Evolutionary conservation across 2,888 invertebrate genomes (phyloP).

Genomic region (Leucophenga maculata): DNA sequence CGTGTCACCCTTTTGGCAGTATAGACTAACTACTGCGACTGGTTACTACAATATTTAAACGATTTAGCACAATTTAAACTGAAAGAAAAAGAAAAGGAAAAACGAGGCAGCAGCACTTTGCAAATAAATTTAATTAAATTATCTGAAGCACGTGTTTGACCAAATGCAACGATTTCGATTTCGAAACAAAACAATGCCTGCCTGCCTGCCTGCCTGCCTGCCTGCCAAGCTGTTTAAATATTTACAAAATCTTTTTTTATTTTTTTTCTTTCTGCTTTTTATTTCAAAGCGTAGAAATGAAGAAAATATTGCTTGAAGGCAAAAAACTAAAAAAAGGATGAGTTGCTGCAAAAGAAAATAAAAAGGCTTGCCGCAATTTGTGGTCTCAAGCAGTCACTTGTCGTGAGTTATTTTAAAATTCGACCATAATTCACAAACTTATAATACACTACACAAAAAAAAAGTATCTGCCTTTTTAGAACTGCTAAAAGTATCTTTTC

Average conservation of each 20-base stretch:
- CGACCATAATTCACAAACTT: neutral
- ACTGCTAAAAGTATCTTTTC: neutral
- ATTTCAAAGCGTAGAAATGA: neutral
- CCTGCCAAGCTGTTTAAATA: conserved; percentile 59
- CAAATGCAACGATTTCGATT: conserved; percentile 65
- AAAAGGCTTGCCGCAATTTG: neutral
- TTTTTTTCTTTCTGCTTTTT: neutral
- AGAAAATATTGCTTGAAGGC: neutral
- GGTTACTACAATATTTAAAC: conserved; percentile 5
- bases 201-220: too few relatives aligned
- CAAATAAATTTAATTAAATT: conserved; percentile 69
- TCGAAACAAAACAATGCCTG: conserved; percentile 53
- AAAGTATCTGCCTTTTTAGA: neutral
- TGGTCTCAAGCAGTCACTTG: neutral
- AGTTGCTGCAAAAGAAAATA: neutral
- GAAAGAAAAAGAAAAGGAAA: conserved; percentile 25
- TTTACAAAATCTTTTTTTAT: conserved; percentile 54
- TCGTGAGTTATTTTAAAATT: neutral
- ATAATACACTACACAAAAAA: neutral
- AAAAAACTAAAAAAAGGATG: neutral
- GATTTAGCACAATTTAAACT: conserved; percentile 34
- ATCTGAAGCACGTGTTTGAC: conserved; percentile 68
- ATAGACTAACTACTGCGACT: conserved; percentile 43
- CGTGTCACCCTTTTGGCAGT: conserved; percentile 39
- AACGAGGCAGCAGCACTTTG: conserved; percentile 27